Evolutionary conservation across 2,888 invertebrate genomes (phyloP), one percentile per base, ranked within the genome.

Genomic region (Scelioninae gen. 1): DNA sequence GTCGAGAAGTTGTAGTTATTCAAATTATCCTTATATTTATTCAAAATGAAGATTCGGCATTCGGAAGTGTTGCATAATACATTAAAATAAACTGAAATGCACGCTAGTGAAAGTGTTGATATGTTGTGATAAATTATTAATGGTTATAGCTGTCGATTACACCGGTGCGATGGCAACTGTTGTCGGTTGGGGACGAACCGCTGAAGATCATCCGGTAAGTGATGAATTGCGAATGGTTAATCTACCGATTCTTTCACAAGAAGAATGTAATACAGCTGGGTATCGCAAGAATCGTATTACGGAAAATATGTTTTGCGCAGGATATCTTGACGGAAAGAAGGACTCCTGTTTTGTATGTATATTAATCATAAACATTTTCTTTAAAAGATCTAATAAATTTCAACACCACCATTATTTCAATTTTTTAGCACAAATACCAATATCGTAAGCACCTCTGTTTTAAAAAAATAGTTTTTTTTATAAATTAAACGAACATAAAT

Each of bases 281-380:
- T 96, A 96, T 87, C 95, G 95, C 0, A 93, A 94, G 16, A 93
- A 94, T 77, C 95, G 95, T 85, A 94, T 96, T 76, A 96, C 96
- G 0, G 95, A 95, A 23, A 95, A 96, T 83, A 96, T 96, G 96
- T 94, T 96, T 88, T 96, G 96, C 89, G 96, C 96, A n/a, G 96
- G 96, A 60, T 96, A 95, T 84, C 93, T 94, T 0, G 94, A 95
- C 38, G 95, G 95, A 31, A 92, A 93, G 87, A 93, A 94, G 10
- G 96, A 96, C 88, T 95, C 96, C 5, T 96, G 96, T 88, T 95
- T 94, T 88, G 94, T 94, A 89, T 91, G 89, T 31, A 82, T 62
- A 56, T 34, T 23, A 55, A 29, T 53, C 34, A 40, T 23, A 16
- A n/a, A 40, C 11, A 11, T 40, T 40, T 8, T 10, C 10, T 11